Conservation (phyloP, 1,140 invertebrate genomes). For the Parasteatoda tepidariorum region DNA sequence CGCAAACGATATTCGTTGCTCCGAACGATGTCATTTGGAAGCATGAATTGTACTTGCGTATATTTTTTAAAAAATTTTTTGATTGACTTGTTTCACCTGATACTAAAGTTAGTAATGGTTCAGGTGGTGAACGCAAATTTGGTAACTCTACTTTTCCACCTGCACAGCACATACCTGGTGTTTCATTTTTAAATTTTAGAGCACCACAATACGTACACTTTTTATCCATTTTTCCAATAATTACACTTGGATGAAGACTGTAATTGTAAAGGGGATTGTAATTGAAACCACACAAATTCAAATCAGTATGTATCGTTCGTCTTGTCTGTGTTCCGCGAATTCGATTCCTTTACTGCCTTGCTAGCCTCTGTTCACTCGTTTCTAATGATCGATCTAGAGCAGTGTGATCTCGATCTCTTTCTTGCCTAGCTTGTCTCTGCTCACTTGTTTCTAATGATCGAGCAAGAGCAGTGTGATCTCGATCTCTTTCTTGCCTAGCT, state of each 20-base stretch:
- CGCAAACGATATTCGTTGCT: slow-evolving; percentile 62
- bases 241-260: slow-evolving; percentile 21
- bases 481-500: too few relatives aligned
- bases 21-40: slow-evolving; percentile 66
- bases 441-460: too few relatives aligned
- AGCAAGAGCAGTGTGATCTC: too few relatives aligned
- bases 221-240: slow-evolving; percentile 33
- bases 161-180: slow-evolving; percentile 68
- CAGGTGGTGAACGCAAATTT: slow-evolving; percentile 63
- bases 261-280: slow-evolving; percentile 9
- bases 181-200: slow-evolving; percentile 67
- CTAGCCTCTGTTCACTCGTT: too few relatives aligned
- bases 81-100: slow-evolving; percentile 7
- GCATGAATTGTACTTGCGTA: slow-evolving; percentile 67
- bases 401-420: too few relatives aligned
- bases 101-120: slow-evolving; percentile 35
- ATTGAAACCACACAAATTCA: too few relatives aligned
- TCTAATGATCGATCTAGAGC: too few relatives aligned
- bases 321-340: too few relatives aligned
- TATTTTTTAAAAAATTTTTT: slow-evolving; percentile 59
- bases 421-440: too few relatives aligned
- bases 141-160: slow-evolving; percentile 67
- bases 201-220: slow-evolving; percentile 25
- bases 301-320: too few relatives aligned
- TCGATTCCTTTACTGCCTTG: too few relatives aligned